phyloP scores from a whole-genome alignment of 2,113 vertebrate genomes.

The Tychaedon coryphoeus region DNA sequence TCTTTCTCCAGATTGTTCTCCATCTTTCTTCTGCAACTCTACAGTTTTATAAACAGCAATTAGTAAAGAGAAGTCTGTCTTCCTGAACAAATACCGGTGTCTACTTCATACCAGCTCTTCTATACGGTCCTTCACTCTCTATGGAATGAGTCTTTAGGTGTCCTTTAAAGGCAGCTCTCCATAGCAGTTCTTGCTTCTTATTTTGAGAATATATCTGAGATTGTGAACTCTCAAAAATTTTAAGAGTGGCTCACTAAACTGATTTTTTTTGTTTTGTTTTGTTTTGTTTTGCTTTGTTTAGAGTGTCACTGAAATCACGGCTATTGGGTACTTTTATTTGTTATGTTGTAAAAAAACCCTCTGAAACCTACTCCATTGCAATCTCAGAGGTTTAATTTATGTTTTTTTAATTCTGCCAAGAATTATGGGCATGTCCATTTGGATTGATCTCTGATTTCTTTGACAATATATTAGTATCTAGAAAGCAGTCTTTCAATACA shows the following conservation, averaged over 20 bases:
- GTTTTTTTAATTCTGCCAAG: neutral
- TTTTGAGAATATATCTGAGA: neutral
- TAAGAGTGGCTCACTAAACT: neutral
- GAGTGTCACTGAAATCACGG: neutral
- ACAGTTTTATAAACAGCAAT: neutral
- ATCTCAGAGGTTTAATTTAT: neutral
- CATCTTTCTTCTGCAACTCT: neutral
- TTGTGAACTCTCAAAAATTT: neutral
- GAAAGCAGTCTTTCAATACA: neutral
- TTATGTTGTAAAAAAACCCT: neutral
- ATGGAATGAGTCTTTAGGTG: neutral
- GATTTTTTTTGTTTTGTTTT: neutral
- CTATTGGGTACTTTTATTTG: neutral
- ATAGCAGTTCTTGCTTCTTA: neutral
- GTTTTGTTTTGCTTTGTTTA: neutral
- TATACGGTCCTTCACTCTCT: neutral
- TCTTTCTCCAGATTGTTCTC: neutral
- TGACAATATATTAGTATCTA: neutral
- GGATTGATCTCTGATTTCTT: neutral
- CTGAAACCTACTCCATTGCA: neutral
- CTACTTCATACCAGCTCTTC: neutral
- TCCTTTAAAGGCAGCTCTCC: neutral
- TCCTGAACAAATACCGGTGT: fast-evolving
- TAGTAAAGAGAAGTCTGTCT: neutral
- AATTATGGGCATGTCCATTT: fast-evolving